Conservation (phyloP, 2,797 vertebrate species). For the Myotis findleyi region DNA sequence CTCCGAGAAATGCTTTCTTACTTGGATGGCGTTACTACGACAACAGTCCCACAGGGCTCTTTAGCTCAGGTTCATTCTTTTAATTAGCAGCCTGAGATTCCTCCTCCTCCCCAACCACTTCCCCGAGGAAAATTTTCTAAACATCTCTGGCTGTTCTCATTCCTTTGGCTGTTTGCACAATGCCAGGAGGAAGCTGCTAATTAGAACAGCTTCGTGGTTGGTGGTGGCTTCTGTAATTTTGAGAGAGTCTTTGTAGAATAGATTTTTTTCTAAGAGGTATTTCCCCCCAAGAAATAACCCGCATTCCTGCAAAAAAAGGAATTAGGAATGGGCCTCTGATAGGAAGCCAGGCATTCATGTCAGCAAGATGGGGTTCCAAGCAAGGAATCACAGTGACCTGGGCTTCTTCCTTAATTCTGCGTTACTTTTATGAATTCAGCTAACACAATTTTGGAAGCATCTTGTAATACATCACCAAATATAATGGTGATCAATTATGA, state of each 20-base stretch:
- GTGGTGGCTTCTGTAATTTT: slow-evolving; percentile 29
- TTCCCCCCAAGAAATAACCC: neutral
- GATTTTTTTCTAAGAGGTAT: slow-evolving; percentile 26
- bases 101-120: slow-evolving; percentile 41
- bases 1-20: slow-evolving; percentile 46
- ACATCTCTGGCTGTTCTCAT: slow-evolving; percentile 12
- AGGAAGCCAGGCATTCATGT: neutral
- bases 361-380: neutral
- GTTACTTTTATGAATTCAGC: neutral
- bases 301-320: neutral
- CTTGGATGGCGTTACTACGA: slow-evolving; percentile 79
- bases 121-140: slow-evolving; percentile 63
- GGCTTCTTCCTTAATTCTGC: neutral
- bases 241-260: neutral
- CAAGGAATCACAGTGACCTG: neutral
- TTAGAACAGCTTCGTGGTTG: slow-evolving; percentile 54
- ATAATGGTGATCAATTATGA: neutral
- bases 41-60: slow-evolving; percentile 76
- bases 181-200: slow-evolving; percentile 48
- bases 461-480: neutral
- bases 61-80: slow-evolving; percentile 79
- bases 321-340: neutral
- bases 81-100: slow-evolving; percentile 81
- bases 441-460: neutral
- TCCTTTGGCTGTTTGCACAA: slow-evolving; percentile 16